Conservation (phyloP, 2,113 vertebrate species). For the Oreochromis niloticus region DNA sequence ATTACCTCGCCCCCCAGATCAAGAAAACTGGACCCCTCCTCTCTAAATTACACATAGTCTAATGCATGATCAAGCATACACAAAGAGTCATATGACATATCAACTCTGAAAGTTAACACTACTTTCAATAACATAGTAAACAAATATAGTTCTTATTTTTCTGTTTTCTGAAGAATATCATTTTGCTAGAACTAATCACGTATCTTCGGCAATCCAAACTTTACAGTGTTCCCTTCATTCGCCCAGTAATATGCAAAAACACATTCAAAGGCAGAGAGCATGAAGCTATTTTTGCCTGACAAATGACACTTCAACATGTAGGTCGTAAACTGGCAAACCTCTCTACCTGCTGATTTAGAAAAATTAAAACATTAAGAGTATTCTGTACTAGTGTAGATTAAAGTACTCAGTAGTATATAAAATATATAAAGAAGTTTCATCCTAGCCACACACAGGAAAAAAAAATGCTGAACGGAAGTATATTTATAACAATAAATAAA, state of each 20-base stretch:
- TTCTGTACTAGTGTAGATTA: not conserved
- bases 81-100: not conserved
- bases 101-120: not conserved
- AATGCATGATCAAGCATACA: not conserved
- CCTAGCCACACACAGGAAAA: not conserved
- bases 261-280: not conserved
- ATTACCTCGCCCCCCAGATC: no score
- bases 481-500: not conserved
- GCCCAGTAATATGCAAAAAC: not conserved
- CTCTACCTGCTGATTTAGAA: not conserved
- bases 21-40: not conserved
- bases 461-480: not conserved
- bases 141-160: not conserved
- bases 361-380: not conserved
- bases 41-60: conserved; percentile 18
- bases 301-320: not conserved
- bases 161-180: not conserved
- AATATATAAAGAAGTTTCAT: not conserved
- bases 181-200: not conserved
- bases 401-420: not conserved
- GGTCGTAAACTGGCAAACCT: not conserved
- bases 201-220: not conserved
- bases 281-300: not conserved
- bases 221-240: not conserved
- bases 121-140: not conserved